phyloP scores from a whole-genome alignment of 2,797 vertebrate species.

The Decapterus maruadsi region DNA sequence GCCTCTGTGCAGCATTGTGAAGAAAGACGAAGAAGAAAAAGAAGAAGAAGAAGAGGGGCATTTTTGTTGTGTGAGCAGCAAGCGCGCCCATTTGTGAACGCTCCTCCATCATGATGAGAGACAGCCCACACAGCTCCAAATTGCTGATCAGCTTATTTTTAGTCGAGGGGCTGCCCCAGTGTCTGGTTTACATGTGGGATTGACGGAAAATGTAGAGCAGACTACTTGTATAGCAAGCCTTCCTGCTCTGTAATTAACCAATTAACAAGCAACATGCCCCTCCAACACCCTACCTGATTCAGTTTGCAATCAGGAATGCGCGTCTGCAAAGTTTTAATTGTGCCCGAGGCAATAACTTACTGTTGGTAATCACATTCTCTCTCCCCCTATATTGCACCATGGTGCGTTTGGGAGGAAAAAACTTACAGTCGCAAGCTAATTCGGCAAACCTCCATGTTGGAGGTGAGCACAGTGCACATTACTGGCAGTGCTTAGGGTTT shows the following conservation, averaged over 20 bases:
- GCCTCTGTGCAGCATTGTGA: slow-evolving; percentile 33
- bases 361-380: slow-evolving; percentile 98
- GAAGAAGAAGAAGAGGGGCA: slow-evolving; percentile 7
- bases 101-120: slow-evolving; percentile 77
- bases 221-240: slow-evolving; percentile 88
- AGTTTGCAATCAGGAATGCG: slow-evolving; percentile 96
- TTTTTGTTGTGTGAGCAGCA: slow-evolving; percentile 44
- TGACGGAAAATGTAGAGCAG: slow-evolving; percentile 85
- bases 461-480: slow-evolving; percentile 91
- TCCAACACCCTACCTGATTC: slow-evolving; percentile 92
- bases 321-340: slow-evolving; percentile 98
- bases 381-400: slow-evolving; percentile 92
- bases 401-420: slow-evolving; percentile 82
- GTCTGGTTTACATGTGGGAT: slow-evolving; percentile 75
- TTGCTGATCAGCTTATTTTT: slow-evolving; percentile 85
- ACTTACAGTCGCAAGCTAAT: slow-evolving; percentile 97
- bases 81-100: slow-evolving; percentile 60
- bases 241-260: slow-evolving; percentile 94
- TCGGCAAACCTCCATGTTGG: slow-evolving; percentile 90
- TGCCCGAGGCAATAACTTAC: slow-evolving; percentile 97
- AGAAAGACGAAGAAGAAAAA: neutral
- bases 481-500: slow-evolving; percentile 89
- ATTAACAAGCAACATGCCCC: slow-evolving; percentile 93
- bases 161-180: slow-evolving; percentile 75
- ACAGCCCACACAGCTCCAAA: slow-evolving; percentile 79